These are phyloP conservation scores for Corvus cornix DNA, from an alignment of 2,113 vertebrate species.

Conservation along the genomic window DNA sequence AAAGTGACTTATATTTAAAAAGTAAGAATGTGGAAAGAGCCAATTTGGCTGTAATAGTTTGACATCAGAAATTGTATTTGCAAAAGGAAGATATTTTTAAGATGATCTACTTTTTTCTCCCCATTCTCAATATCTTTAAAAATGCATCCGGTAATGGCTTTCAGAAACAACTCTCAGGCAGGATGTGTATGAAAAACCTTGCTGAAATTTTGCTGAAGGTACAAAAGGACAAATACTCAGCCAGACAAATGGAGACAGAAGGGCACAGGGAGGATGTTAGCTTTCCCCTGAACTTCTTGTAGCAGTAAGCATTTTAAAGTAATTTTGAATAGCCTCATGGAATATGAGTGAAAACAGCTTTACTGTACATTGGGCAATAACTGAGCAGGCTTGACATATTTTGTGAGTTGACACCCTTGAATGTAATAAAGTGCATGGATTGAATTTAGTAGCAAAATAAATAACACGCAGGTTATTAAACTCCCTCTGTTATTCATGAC, in stretches of 20 bases:
- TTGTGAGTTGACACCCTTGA: constrained; percentile 22
- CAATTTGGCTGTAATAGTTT: neutral
- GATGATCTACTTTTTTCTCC: neutral
- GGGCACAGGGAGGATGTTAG: neutral
- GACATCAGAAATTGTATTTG: neutral
- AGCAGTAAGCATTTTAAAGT: constrained; percentile 36
- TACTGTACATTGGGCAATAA: constrained; percentile 13
- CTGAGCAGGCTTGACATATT: constrained; percentile 20
- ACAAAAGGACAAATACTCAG: constrained; percentile 28
- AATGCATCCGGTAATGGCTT: neutral
- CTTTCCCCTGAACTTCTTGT: constrained; percentile 13
- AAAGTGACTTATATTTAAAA: neutral
- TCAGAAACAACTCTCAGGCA: neutral
- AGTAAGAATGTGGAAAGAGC: neutral
- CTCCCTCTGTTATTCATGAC: constrained; percentile 22
- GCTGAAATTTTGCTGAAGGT: constrained; percentile 10
- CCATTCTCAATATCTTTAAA: neutral
- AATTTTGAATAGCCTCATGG: constrained; percentile 42
- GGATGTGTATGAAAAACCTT: neutral
- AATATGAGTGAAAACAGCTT: constrained; percentile 5
- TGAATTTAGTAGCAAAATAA: constrained; percentile 55
- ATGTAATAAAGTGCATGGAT: constrained; percentile 41
- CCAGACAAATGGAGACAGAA: constrained; percentile 31
- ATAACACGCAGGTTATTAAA: constrained; percentile 42
- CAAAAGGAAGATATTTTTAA: neutral